Percentiles rank a stretch among this genome's conserved stretches.
phyloP scores from a whole-genome alignment of 2,113 vertebrate species.

The Coryphaenoides rupestris region DNA sequence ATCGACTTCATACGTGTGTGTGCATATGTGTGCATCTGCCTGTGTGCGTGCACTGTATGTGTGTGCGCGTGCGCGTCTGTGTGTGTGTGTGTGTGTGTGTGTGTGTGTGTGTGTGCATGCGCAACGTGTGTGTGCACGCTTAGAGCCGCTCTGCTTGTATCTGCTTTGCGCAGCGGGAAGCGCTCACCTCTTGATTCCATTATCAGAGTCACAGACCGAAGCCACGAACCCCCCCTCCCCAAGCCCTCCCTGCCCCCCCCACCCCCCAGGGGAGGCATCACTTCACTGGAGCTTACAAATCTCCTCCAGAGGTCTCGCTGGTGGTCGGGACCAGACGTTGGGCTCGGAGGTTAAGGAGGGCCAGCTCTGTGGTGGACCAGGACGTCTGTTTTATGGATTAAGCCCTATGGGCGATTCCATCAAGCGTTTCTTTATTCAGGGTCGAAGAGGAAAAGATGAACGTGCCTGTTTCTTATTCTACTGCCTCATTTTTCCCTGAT shows the following conservation, averaged over 20 bases:
- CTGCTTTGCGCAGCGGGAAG: no score
- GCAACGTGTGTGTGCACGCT: no score
- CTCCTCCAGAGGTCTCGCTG: conserved; percentile 17
- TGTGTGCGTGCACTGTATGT: background rate
- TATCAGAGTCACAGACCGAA: conserved; percentile 3
- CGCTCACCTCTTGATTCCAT: background rate
- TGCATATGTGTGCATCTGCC: no score
- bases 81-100: no score
- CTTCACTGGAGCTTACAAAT: background rate
- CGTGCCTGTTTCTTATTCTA: background rate
- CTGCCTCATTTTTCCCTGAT: background rate
- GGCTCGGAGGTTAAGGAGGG: conserved; percentile 12
- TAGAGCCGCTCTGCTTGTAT: no score
- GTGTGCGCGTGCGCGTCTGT: background rate
- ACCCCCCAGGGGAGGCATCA: background rate
- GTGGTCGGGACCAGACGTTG: conserved; percentile 10
- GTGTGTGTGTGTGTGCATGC: no score
- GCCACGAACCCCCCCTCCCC: background rate
- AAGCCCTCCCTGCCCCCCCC: no score
- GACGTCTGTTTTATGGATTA: conserved; percentile 40
- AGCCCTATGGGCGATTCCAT: conserved; percentile 14
- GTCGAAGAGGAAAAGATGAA: background rate
- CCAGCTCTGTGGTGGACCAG: conserved; percentile 8
- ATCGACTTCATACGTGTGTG: background rate
- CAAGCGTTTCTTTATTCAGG: conserved; percentile 4